phyloP scores from a whole-genome alignment of 2,797 vertebrate genomes.

The Dendrocincla fuliginosa region DNA sequence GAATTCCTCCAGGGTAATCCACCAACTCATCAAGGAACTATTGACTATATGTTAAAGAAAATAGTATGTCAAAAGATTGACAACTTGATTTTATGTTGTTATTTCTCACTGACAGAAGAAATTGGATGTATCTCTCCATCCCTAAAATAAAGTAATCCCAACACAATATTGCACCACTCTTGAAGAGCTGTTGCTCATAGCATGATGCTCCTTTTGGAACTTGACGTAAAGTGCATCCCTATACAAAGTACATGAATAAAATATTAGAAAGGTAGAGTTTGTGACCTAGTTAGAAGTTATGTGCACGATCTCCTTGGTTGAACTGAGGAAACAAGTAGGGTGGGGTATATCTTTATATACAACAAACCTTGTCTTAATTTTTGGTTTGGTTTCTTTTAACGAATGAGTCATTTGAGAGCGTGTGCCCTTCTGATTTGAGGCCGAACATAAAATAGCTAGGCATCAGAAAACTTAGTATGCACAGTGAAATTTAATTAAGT shows the following conservation, averaged over 20 bases:
- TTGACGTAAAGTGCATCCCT: not conserved
- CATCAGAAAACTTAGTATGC: not conserved
- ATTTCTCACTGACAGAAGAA: not conserved
- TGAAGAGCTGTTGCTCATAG: not conserved
- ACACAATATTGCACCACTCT: not conserved
- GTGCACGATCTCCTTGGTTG: not conserved
- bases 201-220: not conserved
- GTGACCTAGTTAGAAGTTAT: constrained; percentile 14
- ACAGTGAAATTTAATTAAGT: not conserved
- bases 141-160: not conserved
- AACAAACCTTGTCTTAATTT: not conserved
- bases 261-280: not conserved
- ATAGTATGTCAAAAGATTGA: not conserved
- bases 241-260: constrained; percentile 3
- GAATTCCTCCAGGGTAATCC: not conserved
- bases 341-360: accelerated
- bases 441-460: not conserved
- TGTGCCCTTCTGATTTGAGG: not conserved
- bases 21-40: not conserved
- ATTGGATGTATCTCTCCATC: not conserved
- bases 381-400: not conserved
- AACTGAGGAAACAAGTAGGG: not conserved
- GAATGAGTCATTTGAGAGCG: not conserved
- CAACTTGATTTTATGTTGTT: not conserved
- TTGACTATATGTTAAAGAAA: not conserved